These are phyloP conservation scores for Drusus annulatus DNA, from an alignment of 1,140 invertebrate species.

Conservation along the genomic window DNA sequence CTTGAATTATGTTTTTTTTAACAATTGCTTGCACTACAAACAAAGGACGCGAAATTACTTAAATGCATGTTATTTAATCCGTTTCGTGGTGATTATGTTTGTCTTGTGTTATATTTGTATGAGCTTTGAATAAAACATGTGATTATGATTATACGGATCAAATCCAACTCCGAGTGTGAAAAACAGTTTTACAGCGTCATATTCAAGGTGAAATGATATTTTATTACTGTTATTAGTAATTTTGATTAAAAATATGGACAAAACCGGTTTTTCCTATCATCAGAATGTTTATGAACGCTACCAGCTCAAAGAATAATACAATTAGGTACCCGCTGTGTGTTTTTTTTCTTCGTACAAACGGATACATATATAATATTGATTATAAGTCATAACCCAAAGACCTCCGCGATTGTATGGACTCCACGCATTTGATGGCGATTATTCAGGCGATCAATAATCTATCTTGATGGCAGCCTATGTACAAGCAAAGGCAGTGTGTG, in stretches of 20 bases:
- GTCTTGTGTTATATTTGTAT: neutral
- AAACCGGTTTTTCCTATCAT: conserved; percentile 21
- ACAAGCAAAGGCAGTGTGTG: neutral
- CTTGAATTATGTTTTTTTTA: no score
- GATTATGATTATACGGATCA: conserved; percentile 12
- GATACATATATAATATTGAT: no score
- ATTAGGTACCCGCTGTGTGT: no score
- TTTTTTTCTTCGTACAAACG: no score
- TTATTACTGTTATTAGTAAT: conserved; percentile 24
- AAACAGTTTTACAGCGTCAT: neutral
- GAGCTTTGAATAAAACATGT: neutral
- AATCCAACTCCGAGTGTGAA: neutral
- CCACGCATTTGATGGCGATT: conserved; percentile 27
- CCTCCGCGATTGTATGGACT: conserved; percentile 13
- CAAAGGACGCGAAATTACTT: no score
- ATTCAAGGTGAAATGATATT: conserved; percentile 31
- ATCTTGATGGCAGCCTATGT: neutral
- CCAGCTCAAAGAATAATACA: neutral
- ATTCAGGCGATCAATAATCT: conserved; percentile 17
- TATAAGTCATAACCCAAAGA: neutral
- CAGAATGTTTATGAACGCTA: neutral
- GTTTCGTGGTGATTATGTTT: neutral
- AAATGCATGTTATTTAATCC: neutral
- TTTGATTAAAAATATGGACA: conserved; percentile 11
- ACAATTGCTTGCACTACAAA: no score